phyloP scores from a whole-genome alignment of 2,113 vertebrate genomes.

The Sprattus sprattus region DNA sequence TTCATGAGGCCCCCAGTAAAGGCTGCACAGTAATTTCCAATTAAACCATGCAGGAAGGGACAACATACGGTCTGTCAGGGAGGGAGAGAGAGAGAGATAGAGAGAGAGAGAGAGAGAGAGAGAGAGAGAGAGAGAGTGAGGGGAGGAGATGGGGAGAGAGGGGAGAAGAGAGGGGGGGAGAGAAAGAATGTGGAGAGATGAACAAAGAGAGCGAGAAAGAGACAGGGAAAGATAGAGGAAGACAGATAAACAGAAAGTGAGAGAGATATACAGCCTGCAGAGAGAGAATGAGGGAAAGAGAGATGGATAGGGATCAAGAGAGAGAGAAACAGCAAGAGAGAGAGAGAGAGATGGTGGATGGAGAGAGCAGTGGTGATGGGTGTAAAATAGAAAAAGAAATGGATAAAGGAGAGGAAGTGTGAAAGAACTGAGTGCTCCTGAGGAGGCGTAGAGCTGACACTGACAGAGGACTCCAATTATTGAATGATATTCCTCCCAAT shows the following conservation, averaged over 20 bases:
- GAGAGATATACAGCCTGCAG: not conserved
- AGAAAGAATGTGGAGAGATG: not conserved
- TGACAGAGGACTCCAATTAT: not conserved
- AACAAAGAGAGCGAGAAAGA: not conserved
- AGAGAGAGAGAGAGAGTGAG: not conserved
- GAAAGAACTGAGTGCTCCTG: not conserved
- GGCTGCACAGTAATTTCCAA: no score
- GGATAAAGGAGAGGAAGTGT: not conserved
- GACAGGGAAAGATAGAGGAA: constrained; percentile 14
- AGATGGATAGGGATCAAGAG: not conserved
- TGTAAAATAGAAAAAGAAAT: not conserved
- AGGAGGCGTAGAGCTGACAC: not conserved
- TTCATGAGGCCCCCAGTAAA: no score
- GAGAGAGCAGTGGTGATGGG: not conserved
- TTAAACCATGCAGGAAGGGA: no score
- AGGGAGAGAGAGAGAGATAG: not conserved
- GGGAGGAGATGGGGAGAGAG: constrained; percentile 6
- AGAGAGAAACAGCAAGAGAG: not conserved
- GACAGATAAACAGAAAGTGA: constrained; percentile 30
- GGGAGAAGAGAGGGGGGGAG: constrained; percentile 24
- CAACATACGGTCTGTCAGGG: not conserved
- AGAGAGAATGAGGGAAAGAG: not conserved
- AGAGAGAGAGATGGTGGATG: not conserved
- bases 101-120: constrained; percentile 4
- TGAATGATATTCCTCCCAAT: not conserved